Base-by-base conservation (phyloP, 2,888 invertebrate genomes). In the Lycia hirtaria region DNA sequence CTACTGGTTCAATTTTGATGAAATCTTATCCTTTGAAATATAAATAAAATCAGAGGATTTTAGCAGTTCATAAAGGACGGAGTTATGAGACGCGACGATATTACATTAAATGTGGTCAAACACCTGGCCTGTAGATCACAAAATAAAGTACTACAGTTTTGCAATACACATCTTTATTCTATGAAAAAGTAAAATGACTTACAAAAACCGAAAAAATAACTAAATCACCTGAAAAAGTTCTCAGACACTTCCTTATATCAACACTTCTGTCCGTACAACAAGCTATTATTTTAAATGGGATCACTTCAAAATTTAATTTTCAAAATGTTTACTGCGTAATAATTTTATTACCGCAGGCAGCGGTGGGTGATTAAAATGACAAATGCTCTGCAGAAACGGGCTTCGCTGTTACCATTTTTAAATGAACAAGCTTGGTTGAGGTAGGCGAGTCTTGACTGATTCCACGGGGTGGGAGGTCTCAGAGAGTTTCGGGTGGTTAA, bases 291-390 rank as follows among this genome's bases (percentile, higher is more conserved):
- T 65, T 62, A 65, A 75, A 71, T 69, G 71, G 69, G 68, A 73
- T 74, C 68, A 77, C 69, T 72, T 76, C 76, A 74, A 76, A 80
- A 81, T 84, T 83, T 80, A 82, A 84, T 83, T 81, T 75, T 70
- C 76, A 73, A 80, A 82, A 81, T 84, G 81, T 83, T 83, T 83
- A 80, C 82, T 78, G 76, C 69, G 68, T 76, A 80, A 81, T 83
- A 81, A 83, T 82, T 82, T 81, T 81, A 83, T 79, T 78, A 80
- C 81, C 79, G 66, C 80, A 78, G 79, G 74, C 71, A 74, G 75
- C 70, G 71, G 69, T 65, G 60, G 74, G 76, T 77, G 76, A 78
- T 81, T 81, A 81, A 76, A 75, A 79, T 78, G 80, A 79, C 75
- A 77, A 80, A 80, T 80, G 78, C 73, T 72, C 65, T 67, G 68